These are phyloP conservation scores for Mohoua ochrocephala DNA, from an alignment of 2,113 vertebrate genomes.

Conservation along the genomic window DNA sequence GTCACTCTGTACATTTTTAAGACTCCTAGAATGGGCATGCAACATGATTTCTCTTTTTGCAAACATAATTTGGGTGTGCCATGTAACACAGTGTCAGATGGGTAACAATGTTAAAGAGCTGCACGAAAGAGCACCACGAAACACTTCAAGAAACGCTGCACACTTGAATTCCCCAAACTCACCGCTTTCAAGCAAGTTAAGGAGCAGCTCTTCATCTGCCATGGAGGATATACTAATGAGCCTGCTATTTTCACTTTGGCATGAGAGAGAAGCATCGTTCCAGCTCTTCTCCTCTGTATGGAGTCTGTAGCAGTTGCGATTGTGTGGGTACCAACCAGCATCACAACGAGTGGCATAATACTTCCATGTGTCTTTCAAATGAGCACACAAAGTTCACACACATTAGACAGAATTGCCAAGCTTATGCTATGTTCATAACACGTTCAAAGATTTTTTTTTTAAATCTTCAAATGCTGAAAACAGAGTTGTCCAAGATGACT, in stretches of 20 bases:
- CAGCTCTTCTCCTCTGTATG: constrained; percentile 77
- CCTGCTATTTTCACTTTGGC: constrained; percentile 68
- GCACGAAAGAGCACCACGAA: neutral
- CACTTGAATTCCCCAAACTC: constrained; percentile 34
- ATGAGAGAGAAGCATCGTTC: constrained; percentile 77
- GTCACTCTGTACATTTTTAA: neutral
- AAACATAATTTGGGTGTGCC: neutral
- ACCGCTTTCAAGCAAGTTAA: constrained; percentile 78
- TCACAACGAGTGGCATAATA: constrained; percentile 81
- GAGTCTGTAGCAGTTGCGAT: constrained; percentile 82
- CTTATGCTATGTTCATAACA: neutral
- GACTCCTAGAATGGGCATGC: neutral
- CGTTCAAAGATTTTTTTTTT: neutral
- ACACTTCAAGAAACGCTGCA: neutral
- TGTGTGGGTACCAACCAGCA: constrained; percentile 82
- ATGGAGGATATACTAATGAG: constrained; percentile 80
- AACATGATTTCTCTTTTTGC: neutral
- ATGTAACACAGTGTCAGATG: rapidly evolving
- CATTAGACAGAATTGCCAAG: neutral
- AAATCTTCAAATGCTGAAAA: neutral
- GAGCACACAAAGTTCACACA: neutral
- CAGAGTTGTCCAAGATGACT: neutral
- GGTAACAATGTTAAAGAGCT: neutral
- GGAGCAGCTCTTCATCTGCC: constrained; percentile 83
- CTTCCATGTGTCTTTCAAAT: constrained; percentile 82